phyloP scores from a whole-genome alignment of 2,888 invertebrate genomes.

The Gibbula magus region DNA sequence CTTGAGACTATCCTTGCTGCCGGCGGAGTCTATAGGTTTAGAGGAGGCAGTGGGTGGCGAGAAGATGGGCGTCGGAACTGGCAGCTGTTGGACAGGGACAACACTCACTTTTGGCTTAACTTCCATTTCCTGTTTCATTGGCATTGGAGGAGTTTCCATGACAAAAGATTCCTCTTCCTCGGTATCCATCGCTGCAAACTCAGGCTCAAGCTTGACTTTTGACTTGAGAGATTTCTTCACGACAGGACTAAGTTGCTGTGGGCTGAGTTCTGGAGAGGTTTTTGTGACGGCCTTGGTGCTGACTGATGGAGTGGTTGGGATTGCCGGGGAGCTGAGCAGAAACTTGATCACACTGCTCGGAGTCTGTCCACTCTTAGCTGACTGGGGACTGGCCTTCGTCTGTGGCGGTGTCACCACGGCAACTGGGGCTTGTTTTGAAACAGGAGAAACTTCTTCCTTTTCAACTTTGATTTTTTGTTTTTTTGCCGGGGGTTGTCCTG shows the following conservation, averaged over 20 bases:
- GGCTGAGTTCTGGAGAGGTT: constrained; percentile 30
- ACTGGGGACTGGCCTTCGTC: not conserved
- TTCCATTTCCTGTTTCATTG: constrained; percentile 20
- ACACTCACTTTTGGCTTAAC: not conserved
- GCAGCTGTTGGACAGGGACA: not conserved
- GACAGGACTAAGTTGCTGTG: not conserved
- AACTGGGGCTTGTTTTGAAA: not conserved
- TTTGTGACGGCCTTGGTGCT: constrained; percentile 50
- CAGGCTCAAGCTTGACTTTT: constrained; percentile 20
- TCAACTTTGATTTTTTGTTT: constrained; percentile 35
- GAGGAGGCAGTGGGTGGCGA: constrained; percentile 7
- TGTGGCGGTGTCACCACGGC: not conserved
- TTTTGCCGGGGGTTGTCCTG: constrained; percentile 14
- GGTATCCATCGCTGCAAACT: not conserved
- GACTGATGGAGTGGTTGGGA: constrained; percentile 51
- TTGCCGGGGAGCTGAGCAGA: constrained; percentile 62
- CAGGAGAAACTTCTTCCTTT: constrained; percentile 13
- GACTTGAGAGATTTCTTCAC: constrained; percentile 15
- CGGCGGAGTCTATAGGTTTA: constrained; percentile 30
- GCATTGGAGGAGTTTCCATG: not conserved
- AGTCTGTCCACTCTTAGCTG: not conserved
- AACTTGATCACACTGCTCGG: constrained; percentile 67
- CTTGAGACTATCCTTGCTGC: constrained; percentile 44
- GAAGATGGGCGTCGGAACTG: not conserved
- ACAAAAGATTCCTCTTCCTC: not conserved